A percentile compares a stretch with the other conserved stretches of the same genome.
Conservation (phyloP, 2,888 invertebrate genomes). For the Netelia inedita region DNA sequence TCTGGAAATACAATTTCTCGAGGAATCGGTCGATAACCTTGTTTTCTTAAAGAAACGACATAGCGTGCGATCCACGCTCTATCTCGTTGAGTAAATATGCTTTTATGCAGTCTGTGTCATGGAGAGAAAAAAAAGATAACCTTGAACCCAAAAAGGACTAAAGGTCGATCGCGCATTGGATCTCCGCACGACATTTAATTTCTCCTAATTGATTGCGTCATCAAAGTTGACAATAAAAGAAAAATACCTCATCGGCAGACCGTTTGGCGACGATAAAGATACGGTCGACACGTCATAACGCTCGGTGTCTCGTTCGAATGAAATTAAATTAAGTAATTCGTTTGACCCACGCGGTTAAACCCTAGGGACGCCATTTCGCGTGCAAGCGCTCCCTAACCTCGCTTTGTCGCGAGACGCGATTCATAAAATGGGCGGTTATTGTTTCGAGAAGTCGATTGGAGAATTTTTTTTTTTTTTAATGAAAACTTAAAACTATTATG, state of each 20-base stretch:
- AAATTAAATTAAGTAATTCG: constrained; percentile 20
- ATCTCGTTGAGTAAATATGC: not conserved
- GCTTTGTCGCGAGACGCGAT: not conserved
- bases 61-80: not conserved
- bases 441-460: not conserved
- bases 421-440: not conserved
- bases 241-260: constrained; percentile 37
- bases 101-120: constrained; percentile 4
- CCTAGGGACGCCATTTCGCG: constrained; percentile 1
- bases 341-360: constrained; percentile 17
- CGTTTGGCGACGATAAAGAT: constrained; percentile 43
- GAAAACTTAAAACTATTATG: too few species aligned
- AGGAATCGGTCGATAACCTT: constrained; percentile 40
- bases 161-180: constrained; percentile 32
- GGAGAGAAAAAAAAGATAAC: constrained; percentile 5
- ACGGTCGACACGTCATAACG: not conserved
- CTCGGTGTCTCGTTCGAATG: not conserved
- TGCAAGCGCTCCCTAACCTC: not conserved
- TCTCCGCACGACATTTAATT: constrained; percentile 39
- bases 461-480: too few species aligned
- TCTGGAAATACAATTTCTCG: not conserved
- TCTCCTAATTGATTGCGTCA: constrained; percentile 45
- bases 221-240: constrained; percentile 15
- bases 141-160: constrained; percentile 23
- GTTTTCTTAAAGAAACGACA: not conserved